Evolutionary conservation across 30 jellyfish, hydroid and myxozoan species (phyloP).

Genomic region (Kudoa iwatai): DNA sequence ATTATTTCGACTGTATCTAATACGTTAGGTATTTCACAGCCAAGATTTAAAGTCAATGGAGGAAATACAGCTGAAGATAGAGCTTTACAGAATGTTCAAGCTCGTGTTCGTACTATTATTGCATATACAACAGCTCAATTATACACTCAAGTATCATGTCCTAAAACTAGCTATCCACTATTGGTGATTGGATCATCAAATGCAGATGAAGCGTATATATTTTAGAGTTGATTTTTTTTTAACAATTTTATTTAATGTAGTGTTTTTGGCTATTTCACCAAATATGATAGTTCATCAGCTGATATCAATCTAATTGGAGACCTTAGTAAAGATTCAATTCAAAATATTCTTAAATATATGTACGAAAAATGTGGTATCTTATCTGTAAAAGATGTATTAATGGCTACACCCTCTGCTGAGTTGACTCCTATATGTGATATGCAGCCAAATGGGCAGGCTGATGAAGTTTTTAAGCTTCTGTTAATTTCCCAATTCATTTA

Average conservation of each 20-base stretch:
- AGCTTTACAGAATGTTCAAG: constrained; percentile 70
- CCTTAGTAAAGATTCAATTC: constrained; percentile 20
- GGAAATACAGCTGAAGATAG: constrained; percentile 21
- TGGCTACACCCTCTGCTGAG: constrained; percentile 63
- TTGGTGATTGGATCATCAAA: constrained; percentile 69
- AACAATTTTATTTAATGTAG: constrained; percentile 5
- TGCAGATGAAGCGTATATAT: constrained; percentile 35
- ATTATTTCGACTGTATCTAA: constrained; percentile 4
- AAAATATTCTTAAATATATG: constrained; percentile 14
- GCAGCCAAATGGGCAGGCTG: constrained; percentile 21
- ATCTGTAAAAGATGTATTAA: constrained; percentile 13
- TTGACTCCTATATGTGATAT: constrained; percentile 28
- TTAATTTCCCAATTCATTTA: background rate
- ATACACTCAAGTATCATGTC: constrained; percentile 12
- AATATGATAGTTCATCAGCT: constrained; percentile 63
- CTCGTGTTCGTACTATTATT: constrained; percentile 37
- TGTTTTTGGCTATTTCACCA: constrained; percentile 71
- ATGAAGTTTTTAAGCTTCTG: constrained; percentile 3
- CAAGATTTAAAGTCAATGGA: constrained; percentile 22
- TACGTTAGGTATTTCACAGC: constrained; percentile 2
- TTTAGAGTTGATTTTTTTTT: background rate
- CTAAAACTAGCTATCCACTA: constrained; percentile 5
- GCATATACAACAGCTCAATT: constrained; percentile 46
- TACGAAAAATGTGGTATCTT: constrained; percentile 11
- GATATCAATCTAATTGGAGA: constrained; percentile 60